These are phyloP conservation scores for Hyles vespertilio DNA, from an alignment of 1,140 invertebrate genomes.

Conservation along the genomic window DNA sequence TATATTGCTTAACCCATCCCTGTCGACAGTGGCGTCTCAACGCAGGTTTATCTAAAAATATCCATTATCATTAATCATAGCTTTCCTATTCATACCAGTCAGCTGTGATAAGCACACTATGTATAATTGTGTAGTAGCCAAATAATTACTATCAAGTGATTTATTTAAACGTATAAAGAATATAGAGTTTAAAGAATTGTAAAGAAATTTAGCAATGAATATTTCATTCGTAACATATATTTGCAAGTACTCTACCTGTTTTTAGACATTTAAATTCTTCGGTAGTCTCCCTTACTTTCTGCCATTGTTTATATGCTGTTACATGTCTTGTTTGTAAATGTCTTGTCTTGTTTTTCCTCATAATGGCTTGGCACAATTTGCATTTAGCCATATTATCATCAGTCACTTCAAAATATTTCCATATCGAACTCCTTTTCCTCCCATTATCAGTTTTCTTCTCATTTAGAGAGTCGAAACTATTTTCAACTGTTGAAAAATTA, in stretches of 20 bases:
- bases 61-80: no score
- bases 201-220: no score
- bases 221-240: no score
- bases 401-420: neutral
- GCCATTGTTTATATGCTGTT: neutral
- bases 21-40: no score
- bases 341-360: slow-evolving; percentile 3
- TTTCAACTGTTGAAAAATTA: neutral
- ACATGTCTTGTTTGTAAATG: slow-evolving; percentile 5
- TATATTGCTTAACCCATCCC: slow-evolving; percentile 1
- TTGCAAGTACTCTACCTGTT: neutral
- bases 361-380: neutral
- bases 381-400: neutral
- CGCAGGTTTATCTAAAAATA: neutral
- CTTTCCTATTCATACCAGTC: no score
- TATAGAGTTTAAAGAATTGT: no score
- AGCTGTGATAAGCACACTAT: no score
- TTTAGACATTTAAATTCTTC: no score
- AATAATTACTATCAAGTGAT: no score
- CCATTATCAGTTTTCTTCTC: neutral
- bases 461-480: neutral
- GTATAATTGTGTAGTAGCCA: no score
- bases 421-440: slow-evolving; percentile 5
- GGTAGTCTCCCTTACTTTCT: neutral
- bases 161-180: no score